Evolutionary conservation across 2,888 invertebrate species (phyloP).

Genomic region (Mamestra brassicae): DNA sequence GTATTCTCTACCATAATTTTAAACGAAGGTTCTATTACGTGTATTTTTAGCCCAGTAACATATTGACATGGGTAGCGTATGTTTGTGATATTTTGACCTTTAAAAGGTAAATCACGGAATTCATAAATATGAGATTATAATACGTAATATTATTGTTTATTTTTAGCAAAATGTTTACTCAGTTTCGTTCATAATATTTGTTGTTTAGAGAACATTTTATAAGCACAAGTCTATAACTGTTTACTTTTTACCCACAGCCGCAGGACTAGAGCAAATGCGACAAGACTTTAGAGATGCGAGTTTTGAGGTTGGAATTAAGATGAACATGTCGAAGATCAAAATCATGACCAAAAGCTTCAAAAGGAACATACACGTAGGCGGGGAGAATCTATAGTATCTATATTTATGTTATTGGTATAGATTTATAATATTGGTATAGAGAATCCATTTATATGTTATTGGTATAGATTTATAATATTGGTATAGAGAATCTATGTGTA

Average conservation of each 20-base stretch:
- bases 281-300: too few species aligned
- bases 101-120: conserved; percentile 11
- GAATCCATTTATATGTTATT: too few species aligned
- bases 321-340: too few species aligned
- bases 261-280: too few species aligned
- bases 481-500: too few species aligned
- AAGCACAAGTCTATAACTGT: not conserved
- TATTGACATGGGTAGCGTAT: conserved; percentile 26
- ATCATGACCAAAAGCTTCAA: too few species aligned
- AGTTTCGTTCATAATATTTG: not conserved
- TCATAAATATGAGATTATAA: not conserved
- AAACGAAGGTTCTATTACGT: not conserved
- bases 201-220: not conserved
- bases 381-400: too few species aligned
- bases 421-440: too few species aligned
- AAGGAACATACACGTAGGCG: too few species aligned
- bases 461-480: too few species aligned
- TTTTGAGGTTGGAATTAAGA: too few species aligned
- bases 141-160: not conserved
- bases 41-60: conserved; percentile 20
- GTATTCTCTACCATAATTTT: not conserved
- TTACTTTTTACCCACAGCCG: not conserved
- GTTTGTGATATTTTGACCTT: conserved; percentile 25
- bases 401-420: too few species aligned
- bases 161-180: not conserved